Conservation (phyloP, 2,888 invertebrate genomes). For the Diogma glabrata region DNA sequence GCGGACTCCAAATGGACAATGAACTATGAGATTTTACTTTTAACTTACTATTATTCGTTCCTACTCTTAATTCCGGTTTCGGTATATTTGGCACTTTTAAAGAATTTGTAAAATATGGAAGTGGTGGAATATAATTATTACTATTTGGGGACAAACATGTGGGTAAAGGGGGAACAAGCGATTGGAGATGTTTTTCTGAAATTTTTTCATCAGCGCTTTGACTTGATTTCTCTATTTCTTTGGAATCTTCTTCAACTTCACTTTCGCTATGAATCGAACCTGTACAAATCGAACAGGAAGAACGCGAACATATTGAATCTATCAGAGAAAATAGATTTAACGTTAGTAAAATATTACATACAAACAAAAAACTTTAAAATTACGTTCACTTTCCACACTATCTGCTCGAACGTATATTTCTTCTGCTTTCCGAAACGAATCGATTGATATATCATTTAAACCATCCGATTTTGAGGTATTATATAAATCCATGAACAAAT, state of each 20-base stretch:
- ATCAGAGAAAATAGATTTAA: conserved; percentile 17
- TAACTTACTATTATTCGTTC: conserved; percentile 2
- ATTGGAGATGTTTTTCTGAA: conserved; percentile 29
- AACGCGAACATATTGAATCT: conserved; percentile 60
- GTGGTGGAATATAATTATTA: conserved; percentile 35
- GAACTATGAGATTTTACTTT: neutral
- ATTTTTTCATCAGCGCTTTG: too few species aligned
- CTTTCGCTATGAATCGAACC: conserved; percentile 29
- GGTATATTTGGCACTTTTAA: conserved; percentile 32
- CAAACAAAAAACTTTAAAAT: too few species aligned
- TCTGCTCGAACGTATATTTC: conserved; percentile 30
- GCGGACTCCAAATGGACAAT: neutral
- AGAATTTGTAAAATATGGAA: conserved; percentile 34
- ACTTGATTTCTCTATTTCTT: neutral
- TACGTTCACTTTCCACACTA: conserved; percentile 34
- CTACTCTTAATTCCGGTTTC: conserved; percentile 26
- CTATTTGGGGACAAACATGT: neutral
- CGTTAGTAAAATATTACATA: too few species aligned
- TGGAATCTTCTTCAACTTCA: conserved; percentile 32
- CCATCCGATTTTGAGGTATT: conserved; percentile 55
- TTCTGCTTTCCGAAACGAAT: conserved; percentile 58
- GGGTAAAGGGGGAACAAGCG: conserved; percentile 22
- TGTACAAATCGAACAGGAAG: conserved; percentile 56
- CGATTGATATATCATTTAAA: conserved; percentile 47
- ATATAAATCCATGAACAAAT: conserved; percentile 74